Base-by-base conservation (phyloP, 2,113 vertebrate species). In the Oreochromis aureus region DNA sequence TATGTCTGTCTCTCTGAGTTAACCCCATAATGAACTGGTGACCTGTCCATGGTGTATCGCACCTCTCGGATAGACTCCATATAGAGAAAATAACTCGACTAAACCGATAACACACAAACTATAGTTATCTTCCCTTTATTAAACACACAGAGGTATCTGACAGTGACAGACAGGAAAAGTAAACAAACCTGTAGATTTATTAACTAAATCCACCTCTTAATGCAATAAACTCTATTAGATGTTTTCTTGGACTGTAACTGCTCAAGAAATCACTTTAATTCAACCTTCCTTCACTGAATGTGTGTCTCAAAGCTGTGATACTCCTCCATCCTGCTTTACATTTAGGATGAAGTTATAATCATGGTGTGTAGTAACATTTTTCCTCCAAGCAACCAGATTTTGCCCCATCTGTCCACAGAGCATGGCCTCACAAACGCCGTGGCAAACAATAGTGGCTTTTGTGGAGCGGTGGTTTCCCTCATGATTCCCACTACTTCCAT, bases 41-140 rank as follows among this genome's bases (percentile, higher is more conserved):
- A 46, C n/a, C n/a, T 44, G 39, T 71, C 66, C n/a, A 44, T 12
- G n/a, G 66, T 1, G n/a, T 71, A 44, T 44, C 5, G n/a, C 66
- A 44, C 66, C 39, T 71, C 22, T 46, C n/a, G 3, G 39, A 73
- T 44, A 27, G 22, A 46, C 66, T 46, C 39, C 5, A 27, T 22
- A 0, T 69, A 19, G 4, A 78, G 10, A 78, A 51, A 78, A 51
- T 30, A n/a, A 51, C 44, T 48, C 1, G 3, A 78, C 71, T 11
- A 30, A 76, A 76, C 24, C 0, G 4, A 51, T 51, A 0, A 73
- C 41, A 30, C 22, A 48, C 13, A 0, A 46, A 2, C 22, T 73
- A 15, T 69, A 69, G 36, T 73, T 73, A 27, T 73, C 9, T 73
- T 30, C 8, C 22, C 6, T 48, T 48, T 46, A 32, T 3, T 51